Percentiles rank a stretch among this genome's conserved stretches.
phyloP scores from a whole-genome alignment of 2,888 invertebrate species.

The Machimus atricapillus region DNA sequence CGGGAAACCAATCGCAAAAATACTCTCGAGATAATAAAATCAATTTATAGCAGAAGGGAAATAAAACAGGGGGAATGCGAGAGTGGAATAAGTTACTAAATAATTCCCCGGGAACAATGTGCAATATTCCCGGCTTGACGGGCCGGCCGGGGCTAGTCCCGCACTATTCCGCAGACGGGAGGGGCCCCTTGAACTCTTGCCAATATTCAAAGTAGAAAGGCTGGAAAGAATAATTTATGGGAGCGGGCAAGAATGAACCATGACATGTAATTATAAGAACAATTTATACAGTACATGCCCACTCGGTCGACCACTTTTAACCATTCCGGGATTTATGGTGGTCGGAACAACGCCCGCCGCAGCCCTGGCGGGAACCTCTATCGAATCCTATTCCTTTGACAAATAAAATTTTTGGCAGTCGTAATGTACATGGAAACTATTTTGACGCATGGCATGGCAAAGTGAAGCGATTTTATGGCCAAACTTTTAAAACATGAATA shows the following conservation, averaged over 20 bases:
- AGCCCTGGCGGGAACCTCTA: background rate
- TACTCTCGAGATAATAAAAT: constrained; percentile 30
- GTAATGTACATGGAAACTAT: constrained; percentile 24
- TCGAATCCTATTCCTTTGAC: background rate
- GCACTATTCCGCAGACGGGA: background rate
- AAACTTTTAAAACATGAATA: constrained; percentile 38
- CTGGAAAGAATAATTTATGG: constrained; percentile 36
- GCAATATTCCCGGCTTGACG: constrained; percentile 1
- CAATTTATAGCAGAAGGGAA: constrained; percentile 18
- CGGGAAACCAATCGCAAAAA: constrained; percentile 23
- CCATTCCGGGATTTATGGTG: constrained; percentile 2
- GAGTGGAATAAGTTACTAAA: constrained; percentile 22
- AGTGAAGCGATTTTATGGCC: constrained; percentile 23
- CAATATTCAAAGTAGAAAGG: constrained; percentile 39
- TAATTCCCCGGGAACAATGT: constrained; percentile 4
- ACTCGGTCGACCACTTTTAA: constrained; percentile 8
- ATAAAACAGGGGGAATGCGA: background rate
- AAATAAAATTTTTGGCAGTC: constrained; percentile 32
- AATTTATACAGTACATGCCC: constrained; percentile 33
- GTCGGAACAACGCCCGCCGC: background rate
- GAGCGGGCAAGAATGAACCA: constrained; percentile 9
- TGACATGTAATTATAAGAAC: constrained; percentile 40
- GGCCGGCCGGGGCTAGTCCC: background rate
- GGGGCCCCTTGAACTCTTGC: constrained; percentile 25
- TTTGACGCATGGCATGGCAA: constrained; percentile 31